Base-by-base conservation (phyloP, 2,888 invertebrate species). In the Spisula solida region DNA sequence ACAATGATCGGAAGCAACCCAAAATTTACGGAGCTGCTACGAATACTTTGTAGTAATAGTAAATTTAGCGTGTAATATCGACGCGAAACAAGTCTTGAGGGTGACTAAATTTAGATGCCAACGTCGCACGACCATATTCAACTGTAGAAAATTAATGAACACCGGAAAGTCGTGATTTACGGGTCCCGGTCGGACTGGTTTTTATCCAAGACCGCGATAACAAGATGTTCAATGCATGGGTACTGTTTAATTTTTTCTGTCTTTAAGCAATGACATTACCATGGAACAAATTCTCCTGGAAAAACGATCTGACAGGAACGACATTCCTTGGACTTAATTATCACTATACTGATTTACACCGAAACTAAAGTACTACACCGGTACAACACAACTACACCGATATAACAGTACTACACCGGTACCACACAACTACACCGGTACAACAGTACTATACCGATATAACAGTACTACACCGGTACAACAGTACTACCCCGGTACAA, bases 161-260 rank as follows among this genome's bases (percentile, higher is more conserved):
- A 87, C 91, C 91, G 91, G 91, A 91, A 89, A 81, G 79, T 55
- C 56, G 89, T 89, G 91, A 91, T 91, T 88, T 91, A 91, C 87
- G 79, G 88, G 83, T 87, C 91, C 88, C 90, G 82, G 56, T 83
- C 83, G 87, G 84, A 89, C 89, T 79, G 87, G 82, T 85, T 75
- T 81, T 86, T 89, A 85, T 86, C 48, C 82, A 82, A 55, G 66
- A 81, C 83, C 83, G 75, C 56, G 86, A 86, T 86, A 86, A 84
- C 87, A 79, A 79, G 85, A 85, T 85, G n/a, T 80, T 47, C 41
- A 47, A 20, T 41, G 41, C n/a, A n/a, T n/a, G n/a, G 47, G 75
- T 31, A 75, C 31, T 75, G 75, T 75, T 75, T 75, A 75, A 75
- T 16, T 31, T 75, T 51, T 75, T n/a, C 18, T 75, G 75, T 75